Conservation (phyloP, 2,797 vertebrate genomes). For the Novumbra hubbsi region DNA sequence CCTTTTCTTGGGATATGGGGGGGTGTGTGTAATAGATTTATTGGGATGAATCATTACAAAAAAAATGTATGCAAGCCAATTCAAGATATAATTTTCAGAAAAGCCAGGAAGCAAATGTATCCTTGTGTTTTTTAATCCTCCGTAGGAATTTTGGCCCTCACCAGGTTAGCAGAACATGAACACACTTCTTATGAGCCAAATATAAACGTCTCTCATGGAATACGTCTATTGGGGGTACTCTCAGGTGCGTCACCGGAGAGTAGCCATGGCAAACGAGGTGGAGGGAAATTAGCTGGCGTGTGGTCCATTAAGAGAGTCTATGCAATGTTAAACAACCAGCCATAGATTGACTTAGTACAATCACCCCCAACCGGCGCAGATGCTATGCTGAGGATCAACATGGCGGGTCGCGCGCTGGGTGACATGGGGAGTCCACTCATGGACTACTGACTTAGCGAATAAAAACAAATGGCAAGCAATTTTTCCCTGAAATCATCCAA, state of each 20-base stretch:
- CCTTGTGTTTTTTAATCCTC: too few species aligned
- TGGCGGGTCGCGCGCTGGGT: slow-evolving; percentile 16
- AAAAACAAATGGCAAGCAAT: slow-evolving; percentile 19
- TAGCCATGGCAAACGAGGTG: slow-evolving; percentile 50
- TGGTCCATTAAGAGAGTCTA: slow-evolving; percentile 23
- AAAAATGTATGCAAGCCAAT: neutral
- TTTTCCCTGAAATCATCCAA: neutral
- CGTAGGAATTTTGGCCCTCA: too few species aligned
- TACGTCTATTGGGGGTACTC: slow-evolving; percentile 15
- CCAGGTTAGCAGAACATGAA: too few species aligned
- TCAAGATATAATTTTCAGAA: neutral
- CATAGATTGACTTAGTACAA: slow-evolving; percentile 17
- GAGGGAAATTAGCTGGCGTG: slow-evolving; percentile 23
- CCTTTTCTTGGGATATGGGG: too few species aligned
- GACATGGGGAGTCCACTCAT: slow-evolving; percentile 8
- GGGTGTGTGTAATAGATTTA: neutral
- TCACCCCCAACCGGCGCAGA: slow-evolving; percentile 29
- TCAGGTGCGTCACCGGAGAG: slow-evolving; percentile 27
- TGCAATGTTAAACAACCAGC: slow-evolving; percentile 8
- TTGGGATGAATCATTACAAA: neutral
- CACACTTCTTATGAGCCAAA: neutral
- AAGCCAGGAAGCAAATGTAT: too few species aligned
- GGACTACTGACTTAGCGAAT: slow-evolving; percentile 23
- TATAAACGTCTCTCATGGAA: slow-evolving; percentile 16
- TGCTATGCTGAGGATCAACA: slow-evolving; percentile 24